phyloP scores from a whole-genome alignment of 2,888 invertebrate genomes.

The Neocrepidodera transversa region DNA sequence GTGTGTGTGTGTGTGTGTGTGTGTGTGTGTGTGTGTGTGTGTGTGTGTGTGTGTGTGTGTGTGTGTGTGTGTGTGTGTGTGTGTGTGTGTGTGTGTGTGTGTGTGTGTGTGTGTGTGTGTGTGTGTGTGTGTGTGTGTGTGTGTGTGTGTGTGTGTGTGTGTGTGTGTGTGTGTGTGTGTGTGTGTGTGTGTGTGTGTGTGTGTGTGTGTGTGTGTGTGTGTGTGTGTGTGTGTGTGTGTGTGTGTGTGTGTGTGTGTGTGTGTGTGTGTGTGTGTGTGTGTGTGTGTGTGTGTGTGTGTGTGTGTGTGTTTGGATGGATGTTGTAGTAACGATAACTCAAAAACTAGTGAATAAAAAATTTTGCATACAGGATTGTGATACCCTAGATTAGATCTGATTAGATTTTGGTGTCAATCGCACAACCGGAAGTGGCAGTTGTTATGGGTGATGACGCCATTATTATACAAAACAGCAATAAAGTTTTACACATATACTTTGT shows the following conservation, averaged over 20 bases:
- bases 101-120: conserved; percentile 8
- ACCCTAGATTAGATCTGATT: too few relatives aligned
- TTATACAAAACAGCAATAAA: too few relatives aligned
- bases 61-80: conserved; percentile 8
- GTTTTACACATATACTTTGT: too few relatives aligned
- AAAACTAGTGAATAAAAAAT: too few relatives aligned
- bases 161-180: conserved; percentile 8
- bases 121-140: conserved; percentile 8
- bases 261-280: conserved; percentile 8
- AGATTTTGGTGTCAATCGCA: too few relatives aligned
- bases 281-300: conserved; percentile 8
- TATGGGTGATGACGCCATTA: too few relatives aligned
- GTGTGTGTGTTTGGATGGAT: too few relatives aligned
- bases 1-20: conserved; percentile 8
- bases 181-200: conserved; percentile 8
- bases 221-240: conserved; percentile 8
- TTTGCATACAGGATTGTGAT: too few relatives aligned
- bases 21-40: conserved; percentile 8
- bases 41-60: conserved; percentile 8
- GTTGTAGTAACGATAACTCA: too few relatives aligned
- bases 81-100: conserved; percentile 8
- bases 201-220: conserved; percentile 8
- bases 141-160: conserved; percentile 8
- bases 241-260: conserved; percentile 7
- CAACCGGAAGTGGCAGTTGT: too few relatives aligned